These are phyloP conservation scores for Agonopterix alstromeriana DNA, from an alignment of 2,888 invertebrate species.

Conservation along the genomic window DNA sequence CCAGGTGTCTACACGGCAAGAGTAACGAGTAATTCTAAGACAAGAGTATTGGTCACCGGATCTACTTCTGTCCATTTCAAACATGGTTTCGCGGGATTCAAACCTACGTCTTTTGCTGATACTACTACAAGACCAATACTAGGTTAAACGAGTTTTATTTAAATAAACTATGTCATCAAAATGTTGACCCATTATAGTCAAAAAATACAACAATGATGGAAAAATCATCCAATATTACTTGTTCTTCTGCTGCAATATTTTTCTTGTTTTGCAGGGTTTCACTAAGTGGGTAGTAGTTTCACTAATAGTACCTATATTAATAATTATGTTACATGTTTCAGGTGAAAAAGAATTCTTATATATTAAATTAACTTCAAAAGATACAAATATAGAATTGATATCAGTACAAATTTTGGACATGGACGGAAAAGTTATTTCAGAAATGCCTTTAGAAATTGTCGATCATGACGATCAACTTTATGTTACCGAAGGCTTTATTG, in stretches of 20 bases:
- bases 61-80: constrained; percentile 31
- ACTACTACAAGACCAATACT: constrained; percentile 33
- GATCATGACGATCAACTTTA: constrained; percentile 35
- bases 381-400: constrained; percentile 22
- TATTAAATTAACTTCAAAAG: constrained; percentile 26
- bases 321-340: constrained; percentile 18
- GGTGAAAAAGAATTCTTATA: constrained; percentile 29
- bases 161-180: too few species aligned
- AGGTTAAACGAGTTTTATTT: constrained; percentile 21
- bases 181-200: too few species aligned
- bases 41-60: constrained; percentile 25
- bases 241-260: too few species aligned
- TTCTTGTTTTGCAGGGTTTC: background rate
- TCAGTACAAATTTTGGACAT: constrained; percentile 28
- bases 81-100: constrained; percentile 35
- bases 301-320: background rate
- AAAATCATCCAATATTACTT: background rate
- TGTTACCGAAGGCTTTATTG: constrained; percentile 19
- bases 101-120: constrained; percentile 26
- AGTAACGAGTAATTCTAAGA: constrained; percentile 22
- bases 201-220: too few species aligned
- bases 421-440: constrained; percentile 20
- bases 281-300: background rate
- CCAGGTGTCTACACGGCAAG: constrained; percentile 26
- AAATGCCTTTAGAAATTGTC: constrained; percentile 21